phyloP scores from a whole-genome alignment of 2,888 invertebrate genomes.

The Drosophila hawaiiensis region DNA sequence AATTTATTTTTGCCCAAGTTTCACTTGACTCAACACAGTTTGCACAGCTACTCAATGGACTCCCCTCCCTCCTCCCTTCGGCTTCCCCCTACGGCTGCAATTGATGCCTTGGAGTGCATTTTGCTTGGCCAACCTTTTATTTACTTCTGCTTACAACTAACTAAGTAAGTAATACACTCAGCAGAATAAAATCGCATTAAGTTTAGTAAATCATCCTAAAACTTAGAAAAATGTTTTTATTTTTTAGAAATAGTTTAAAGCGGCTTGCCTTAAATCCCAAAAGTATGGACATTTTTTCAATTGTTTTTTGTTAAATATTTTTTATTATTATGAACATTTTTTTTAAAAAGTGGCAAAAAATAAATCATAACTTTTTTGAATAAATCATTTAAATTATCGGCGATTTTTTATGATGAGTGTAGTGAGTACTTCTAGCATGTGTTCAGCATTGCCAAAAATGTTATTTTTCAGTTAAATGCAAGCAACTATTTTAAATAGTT shows the following conservation, averaged over 20 bases:
- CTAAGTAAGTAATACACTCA: background rate
- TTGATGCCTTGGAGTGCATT: constrained; percentile 31
- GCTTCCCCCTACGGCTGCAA: constrained; percentile 8
- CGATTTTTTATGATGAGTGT: background rate
- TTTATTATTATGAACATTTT: background rate
- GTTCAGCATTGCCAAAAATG: background rate
- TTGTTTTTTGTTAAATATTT: background rate
- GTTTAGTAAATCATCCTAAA: background rate
- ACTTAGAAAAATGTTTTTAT: background rate
- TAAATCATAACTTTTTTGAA: background rate
- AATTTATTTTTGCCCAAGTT: constrained; percentile 53
- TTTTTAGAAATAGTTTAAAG: no score
- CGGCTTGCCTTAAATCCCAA: background rate
- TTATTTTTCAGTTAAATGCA: background rate
- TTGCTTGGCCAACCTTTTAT: constrained; percentile 19
- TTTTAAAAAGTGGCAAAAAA: background rate
- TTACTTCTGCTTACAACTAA: constrained; percentile 6
- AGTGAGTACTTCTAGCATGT: background rate
- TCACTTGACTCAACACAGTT: constrained; percentile 57
- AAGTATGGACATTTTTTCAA: background rate
- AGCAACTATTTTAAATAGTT: background rate
- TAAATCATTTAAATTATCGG: background rate
- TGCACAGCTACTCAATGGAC: constrained; percentile 52
- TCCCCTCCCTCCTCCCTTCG: constrained; percentile 2
- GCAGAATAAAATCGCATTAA: background rate